phyloP scores from a whole-genome alignment of 1,140 invertebrate species.

The Papilio dardanus region DNA sequence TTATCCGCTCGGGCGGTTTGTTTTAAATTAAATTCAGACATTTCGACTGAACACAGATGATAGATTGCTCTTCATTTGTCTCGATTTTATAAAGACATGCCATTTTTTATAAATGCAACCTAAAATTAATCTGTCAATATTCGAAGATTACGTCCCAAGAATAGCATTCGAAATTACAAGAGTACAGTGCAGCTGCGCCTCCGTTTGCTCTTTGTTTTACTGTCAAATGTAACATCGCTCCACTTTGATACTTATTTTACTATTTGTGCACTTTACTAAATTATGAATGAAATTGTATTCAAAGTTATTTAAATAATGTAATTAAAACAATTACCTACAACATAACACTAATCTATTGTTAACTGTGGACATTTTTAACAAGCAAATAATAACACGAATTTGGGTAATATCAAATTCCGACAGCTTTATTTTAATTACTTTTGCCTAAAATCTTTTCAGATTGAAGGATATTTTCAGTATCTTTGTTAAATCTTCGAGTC shows the following conservation, averaged over 20 bases:
- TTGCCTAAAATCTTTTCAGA: no score
- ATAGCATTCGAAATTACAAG: neutral
- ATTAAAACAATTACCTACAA: no score
- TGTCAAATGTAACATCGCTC: neutral
- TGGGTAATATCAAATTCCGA: no score
- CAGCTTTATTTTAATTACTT: no score
- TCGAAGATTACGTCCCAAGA: neutral
- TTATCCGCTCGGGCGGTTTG: neutral
- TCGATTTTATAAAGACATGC: neutral
- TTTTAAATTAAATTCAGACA: no score
- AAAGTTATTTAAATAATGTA: no score
- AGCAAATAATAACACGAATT: no score
- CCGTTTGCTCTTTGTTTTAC: conserved; percentile 9
- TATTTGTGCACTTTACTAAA: neutral
- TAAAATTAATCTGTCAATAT: neutral
- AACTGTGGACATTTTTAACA: no score
- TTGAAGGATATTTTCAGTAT: neutral
- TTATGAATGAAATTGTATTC: no score
- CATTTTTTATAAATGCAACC: neutral
- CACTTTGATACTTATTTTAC: conserved; percentile 14
- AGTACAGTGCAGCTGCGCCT: conserved; percentile 4
- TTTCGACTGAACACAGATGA: neutral
- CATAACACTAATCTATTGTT: no score
- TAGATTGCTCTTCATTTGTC: neutral
- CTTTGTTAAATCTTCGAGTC: no score